Evolutionary conservation across 2,888 invertebrate species (phyloP).

Genomic region (Syritta pipiens): DNA sequence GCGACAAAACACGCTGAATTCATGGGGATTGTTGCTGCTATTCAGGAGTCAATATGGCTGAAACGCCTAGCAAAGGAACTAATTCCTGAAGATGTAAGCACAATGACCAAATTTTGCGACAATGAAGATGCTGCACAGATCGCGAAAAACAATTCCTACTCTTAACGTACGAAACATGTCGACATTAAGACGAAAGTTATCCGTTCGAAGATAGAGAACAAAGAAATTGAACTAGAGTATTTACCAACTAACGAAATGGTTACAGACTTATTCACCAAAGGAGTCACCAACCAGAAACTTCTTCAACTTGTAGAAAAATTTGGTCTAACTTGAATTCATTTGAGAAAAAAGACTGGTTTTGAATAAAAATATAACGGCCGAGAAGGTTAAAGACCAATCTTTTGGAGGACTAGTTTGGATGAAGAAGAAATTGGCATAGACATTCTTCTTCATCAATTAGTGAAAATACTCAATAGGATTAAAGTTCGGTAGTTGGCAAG

Average conservation of each 20-base stretch:
- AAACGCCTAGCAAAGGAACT: constrained; percentile 25
- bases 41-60: constrained; percentile 46
- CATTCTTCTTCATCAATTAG: too few relatives aligned
- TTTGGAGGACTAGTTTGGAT: too few relatives aligned
- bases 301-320: neutral
- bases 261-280: neutral
- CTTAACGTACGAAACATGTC: neutral
- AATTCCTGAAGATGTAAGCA: neutral
- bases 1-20: constrained; percentile 2
- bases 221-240: neutral
- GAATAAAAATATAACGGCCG: too few relatives aligned
- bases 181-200: neutral
- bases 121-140: neutral
- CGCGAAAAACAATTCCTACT: neutral
- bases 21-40: constrained; percentile 25
- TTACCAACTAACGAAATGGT: neutral
- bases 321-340: neutral
- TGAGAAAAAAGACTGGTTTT: too few relatives aligned
- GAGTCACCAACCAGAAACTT: neutral
- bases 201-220: neutral
- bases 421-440: too few relatives aligned
- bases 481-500: too few relatives aligned
- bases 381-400: too few relatives aligned
- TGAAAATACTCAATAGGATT: too few relatives aligned
- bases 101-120: neutral